Percentiles rank a stretch among this genome's conserved stretches.
These are phyloP conservation scores for Plectrocnemia conspersa DNA, from an alignment of 1,140 invertebrate genomes.

Conservation along the genomic window DNA sequence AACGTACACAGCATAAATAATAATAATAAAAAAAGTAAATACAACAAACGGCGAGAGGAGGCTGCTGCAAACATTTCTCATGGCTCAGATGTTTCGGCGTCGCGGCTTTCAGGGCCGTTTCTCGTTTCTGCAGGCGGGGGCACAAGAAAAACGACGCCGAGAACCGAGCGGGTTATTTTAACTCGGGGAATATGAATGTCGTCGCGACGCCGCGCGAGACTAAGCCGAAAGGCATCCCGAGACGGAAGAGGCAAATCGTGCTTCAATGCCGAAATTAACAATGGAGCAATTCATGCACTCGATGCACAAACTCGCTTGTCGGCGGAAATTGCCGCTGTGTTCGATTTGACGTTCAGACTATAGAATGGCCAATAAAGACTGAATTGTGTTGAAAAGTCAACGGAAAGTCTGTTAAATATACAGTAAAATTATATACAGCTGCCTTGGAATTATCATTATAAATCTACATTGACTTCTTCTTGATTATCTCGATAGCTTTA, in stretches of 20 bases:
- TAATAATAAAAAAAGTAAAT: conserved; percentile 32
- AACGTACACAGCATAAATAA: too few relatives aligned
- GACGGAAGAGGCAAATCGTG: neutral
- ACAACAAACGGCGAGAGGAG: neutral
- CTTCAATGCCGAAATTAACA: neutral
- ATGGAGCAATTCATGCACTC: neutral
- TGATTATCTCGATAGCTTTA: too few relatives aligned
- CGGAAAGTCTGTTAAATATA: neutral
- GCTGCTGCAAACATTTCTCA: conserved; percentile 26
- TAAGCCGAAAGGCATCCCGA: neutral
- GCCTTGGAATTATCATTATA: too few relatives aligned
- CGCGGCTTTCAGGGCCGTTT: conserved; percentile 6
- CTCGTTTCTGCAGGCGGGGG: neutral
- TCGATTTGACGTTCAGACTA: too few relatives aligned
- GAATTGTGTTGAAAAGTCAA: neutral
- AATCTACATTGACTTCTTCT: too few relatives aligned
- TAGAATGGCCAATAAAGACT: too few relatives aligned
- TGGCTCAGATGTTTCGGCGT: conserved; percentile 32
- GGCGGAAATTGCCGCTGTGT: neutral
- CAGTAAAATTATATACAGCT: neutral
- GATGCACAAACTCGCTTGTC: neutral
- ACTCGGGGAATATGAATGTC: conserved; percentile 2
- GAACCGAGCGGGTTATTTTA: conserved; percentile 15
- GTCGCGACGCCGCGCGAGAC: neutral
- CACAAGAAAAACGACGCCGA: conserved; percentile 3